phyloP scores from a whole-genome alignment of 1,140 invertebrate genomes.

The Formica exsecta region DNA sequence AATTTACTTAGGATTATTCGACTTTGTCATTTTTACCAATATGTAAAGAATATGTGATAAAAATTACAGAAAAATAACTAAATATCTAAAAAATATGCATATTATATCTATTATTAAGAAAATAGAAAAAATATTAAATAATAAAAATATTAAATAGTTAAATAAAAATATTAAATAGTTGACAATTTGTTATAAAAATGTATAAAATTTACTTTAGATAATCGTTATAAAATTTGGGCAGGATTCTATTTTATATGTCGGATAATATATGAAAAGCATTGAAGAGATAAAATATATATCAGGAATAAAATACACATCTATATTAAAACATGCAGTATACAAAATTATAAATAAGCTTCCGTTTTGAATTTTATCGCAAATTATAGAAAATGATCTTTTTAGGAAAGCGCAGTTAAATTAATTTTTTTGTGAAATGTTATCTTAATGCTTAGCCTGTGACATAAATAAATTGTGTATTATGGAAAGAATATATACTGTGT shows the following conservation, averaged over 20 bases:
- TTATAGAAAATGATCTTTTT: background rate
- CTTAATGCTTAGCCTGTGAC: background rate
- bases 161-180: background rate
- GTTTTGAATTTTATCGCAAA: background rate
- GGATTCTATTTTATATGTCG: no score
- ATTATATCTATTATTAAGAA: background rate
- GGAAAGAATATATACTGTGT: background rate
- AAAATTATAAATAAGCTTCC: no score
- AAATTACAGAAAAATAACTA: background rate
- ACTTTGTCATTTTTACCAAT: background rate
- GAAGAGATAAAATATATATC: no score
- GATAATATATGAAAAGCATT: no score
- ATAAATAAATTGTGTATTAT: background rate
- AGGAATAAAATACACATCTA: no score
- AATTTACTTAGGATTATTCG: background rate
- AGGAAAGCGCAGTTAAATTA: no score
- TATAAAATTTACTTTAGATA: no score
- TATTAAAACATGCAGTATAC: no score
- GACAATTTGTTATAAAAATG: background rate
- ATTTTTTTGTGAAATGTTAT: background rate
- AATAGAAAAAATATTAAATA: background rate
- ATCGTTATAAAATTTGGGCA: no score
- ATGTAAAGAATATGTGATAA: background rate
- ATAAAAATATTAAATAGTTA: background rate
- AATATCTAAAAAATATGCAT: background rate